These are phyloP conservation scores for Cataglyphis livida DNA, from an alignment of 2,888 invertebrate species.

Conservation along the genomic window DNA sequence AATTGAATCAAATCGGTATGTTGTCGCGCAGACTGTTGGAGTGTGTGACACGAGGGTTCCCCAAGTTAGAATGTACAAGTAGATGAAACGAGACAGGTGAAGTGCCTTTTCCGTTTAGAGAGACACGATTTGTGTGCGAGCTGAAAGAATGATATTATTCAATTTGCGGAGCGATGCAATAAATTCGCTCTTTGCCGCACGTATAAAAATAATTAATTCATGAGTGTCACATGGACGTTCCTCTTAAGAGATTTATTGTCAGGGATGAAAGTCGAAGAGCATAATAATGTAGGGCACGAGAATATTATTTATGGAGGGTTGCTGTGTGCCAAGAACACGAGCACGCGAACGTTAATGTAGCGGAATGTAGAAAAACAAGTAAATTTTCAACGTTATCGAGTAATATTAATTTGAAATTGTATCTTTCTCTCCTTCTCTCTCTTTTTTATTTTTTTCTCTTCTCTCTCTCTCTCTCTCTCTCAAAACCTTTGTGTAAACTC, in stretches of 20 bases:
- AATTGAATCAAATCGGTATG: slow-evolving; percentile 33
- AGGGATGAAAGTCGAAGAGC: slow-evolving; percentile 43
- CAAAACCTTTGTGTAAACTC: background rate
- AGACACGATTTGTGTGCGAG: slow-evolving; percentile 1
- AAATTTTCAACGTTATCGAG: slow-evolving; percentile 8
- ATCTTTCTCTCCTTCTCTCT: background rate
- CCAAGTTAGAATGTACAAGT: slow-evolving; percentile 41
- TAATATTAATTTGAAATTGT: slow-evolving; percentile 10
- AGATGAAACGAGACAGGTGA: slow-evolving; percentile 10
- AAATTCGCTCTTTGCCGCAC: slow-evolving; percentile 5
- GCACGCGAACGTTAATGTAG: slow-evolving; percentile 1
- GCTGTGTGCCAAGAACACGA: background rate
- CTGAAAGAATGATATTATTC: slow-evolving; percentile 7
- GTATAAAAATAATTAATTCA: slow-evolving; percentile 50
- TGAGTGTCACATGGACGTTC: slow-evolving; percentile 18
- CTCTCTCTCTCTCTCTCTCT: background rate
- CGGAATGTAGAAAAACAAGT: slow-evolving; percentile 13
- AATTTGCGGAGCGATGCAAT: slow-evolving; percentile 2
- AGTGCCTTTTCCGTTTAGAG: slow-evolving; percentile 26
- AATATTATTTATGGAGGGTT: slow-evolving; percentile 44
- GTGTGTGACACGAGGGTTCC: slow-evolving; percentile 39
- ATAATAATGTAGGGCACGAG: slow-evolving; percentile 30
- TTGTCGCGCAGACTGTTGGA: slow-evolving; percentile 35
- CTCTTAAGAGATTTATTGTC: slow-evolving; percentile 43
- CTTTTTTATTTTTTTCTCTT: background rate